Evolutionary conservation across 2,888 invertebrate species (phyloP), one percentile per base, ranked within the genome.

Genomic region (Nymphalis polychloros): DNA sequence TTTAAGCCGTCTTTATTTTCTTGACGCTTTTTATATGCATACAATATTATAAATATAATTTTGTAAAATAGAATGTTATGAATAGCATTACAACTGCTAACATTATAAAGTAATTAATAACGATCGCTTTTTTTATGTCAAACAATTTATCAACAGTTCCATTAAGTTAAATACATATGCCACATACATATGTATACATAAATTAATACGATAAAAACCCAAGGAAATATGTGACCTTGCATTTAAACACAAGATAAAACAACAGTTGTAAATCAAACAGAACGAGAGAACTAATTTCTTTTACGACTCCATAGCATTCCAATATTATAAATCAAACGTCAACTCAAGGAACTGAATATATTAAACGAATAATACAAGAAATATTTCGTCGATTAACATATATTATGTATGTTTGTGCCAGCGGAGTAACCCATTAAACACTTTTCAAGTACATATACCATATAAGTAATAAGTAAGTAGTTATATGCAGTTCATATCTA

Each of bases 211-310:
- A 62, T 62, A 66, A 63, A 59, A 67, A 69, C 59, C 63, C 60
- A 63, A 55, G 16, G 60, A 69, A 68, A 68, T 64, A 72, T 67
- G 63, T 64, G 74, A 74, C 75, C 74, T 77, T 73, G 74, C 71
- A 67, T 70, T 64, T 59, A 64, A 68, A 72, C 67, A 68, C 66
- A 61, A 48, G 61, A 67, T 64, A 72, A 66, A 68, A 63, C 60
- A 68, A 66, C 53, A 23, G 59, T 61, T 47, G 73, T 76, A 75
- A 76, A 78, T 74, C 72, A 73, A 61, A 48, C 53, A 20, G 64
- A 71, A 71, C 67, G 66, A 73, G 68, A 74, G 71, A 64, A 61
- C 69, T 71, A 72, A 73, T 75, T 73, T 76, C 72, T 73, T 76
- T 71, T 64, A 71, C 69, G 68, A 67, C 65, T 64, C 52, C 62